phyloP scores from a whole-genome alignment of 2,888 invertebrate genomes.

The Melinopterus prodromus region DNA sequence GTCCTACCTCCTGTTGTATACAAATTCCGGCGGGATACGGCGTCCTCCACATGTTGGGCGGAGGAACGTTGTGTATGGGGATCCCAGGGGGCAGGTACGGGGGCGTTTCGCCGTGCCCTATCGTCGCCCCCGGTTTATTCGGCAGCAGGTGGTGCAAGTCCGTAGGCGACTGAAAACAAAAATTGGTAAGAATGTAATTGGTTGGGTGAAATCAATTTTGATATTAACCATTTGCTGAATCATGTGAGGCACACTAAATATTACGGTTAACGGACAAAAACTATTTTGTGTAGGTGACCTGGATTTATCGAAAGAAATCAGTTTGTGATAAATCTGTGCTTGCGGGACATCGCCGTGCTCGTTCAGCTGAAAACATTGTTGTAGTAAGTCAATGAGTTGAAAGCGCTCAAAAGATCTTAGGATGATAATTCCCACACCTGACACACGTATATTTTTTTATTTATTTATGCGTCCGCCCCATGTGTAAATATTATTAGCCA shows the following conservation, averaged over 20 bases:
- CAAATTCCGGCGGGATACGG: slow-evolving; percentile 14
- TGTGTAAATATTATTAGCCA: no score
- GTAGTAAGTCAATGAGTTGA: slow-evolving; percentile 10
- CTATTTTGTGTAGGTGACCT: background rate
- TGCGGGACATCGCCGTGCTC: background rate
- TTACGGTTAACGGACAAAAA: background rate
- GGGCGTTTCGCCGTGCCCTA: slow-evolving; percentile 6
- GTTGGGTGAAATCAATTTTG: slow-evolving; percentile 21
- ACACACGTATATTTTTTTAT: background rate
- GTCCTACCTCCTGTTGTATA: slow-evolving; percentile 7
- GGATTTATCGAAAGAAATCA: background rate
- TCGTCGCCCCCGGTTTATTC: slow-evolving; percentile 10
- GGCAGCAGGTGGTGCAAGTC: slow-evolving; percentile 17
- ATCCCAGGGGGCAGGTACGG: slow-evolving; percentile 16
- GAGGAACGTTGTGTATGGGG: slow-evolving; percentile 21
- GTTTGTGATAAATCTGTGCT: background rate
- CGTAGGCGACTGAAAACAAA: slow-evolving; percentile 8
- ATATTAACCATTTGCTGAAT: slow-evolving; percentile 5
- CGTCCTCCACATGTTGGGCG: slow-evolving; percentile 14
- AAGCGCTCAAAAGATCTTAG: slow-evolving; percentile 8
- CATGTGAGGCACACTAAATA: background rate
- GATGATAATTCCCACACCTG: background rate
- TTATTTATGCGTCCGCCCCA: no score
- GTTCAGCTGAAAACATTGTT: slow-evolving; percentile 6
- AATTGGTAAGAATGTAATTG: slow-evolving; percentile 25